These are phyloP conservation scores for Adelognathus sp. DNA, from an alignment of 2,888 invertebrate genomes.

Conservation along the genomic window DNA sequence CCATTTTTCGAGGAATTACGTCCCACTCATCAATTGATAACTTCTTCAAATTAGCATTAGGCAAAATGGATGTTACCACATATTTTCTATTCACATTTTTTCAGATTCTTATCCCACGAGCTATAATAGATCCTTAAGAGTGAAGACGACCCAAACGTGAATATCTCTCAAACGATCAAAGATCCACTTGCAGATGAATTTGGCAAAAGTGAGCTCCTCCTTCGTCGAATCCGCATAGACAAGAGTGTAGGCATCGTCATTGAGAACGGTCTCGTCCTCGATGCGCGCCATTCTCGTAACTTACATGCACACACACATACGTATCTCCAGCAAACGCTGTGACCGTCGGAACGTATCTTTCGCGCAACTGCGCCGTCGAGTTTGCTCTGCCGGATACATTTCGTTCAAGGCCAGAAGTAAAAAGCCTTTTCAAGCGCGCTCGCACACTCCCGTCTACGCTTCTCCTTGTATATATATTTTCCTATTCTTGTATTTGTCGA, in stretches of 20 bases:
- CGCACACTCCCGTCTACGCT: conserved; percentile 62
- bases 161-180: too few species aligned
- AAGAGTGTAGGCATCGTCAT: not conserved
- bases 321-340: conserved; percentile 46
- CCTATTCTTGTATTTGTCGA: conserved; percentile 66
- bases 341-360: conserved; percentile 38
- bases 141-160: too few species aligned
- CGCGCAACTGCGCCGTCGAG: conserved; percentile 26
- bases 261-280: conserved; percentile 26
- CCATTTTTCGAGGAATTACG: too few species aligned
- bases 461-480: not conserved
- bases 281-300: conserved; percentile 13
- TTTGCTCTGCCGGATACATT: conserved; percentile 79
- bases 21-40: too few species aligned
- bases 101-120: too few species aligned
- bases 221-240: not conserved
- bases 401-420: conserved; percentile 80
- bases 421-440: conserved; percentile 79
- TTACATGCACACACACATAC: too few species aligned
- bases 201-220: not conserved
- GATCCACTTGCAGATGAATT: not conserved
- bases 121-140: too few species aligned
- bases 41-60: too few species aligned
- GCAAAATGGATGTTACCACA: too few species aligned
- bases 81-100: too few species aligned